Evolutionary conservation across 2,888 invertebrate species (phyloP).

Genomic region (Argyresthia goedartella): DNA sequence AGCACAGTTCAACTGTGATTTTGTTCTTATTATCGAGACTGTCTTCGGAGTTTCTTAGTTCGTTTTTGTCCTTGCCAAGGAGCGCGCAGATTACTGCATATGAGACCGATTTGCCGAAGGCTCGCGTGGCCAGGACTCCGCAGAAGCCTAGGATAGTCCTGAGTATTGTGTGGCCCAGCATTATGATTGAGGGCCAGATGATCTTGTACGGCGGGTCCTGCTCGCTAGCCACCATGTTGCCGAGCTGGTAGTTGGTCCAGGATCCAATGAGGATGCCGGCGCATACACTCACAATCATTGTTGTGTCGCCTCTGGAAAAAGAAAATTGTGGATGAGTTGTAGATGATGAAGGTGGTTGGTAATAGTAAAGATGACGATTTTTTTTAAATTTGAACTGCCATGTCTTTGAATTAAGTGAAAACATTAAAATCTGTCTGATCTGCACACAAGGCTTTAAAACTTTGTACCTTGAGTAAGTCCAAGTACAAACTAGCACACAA

Average conservation of each 20-base stretch:
- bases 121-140: conserved; percentile 77
- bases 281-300: conserved; percentile 87
- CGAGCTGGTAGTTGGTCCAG: conserved; percentile 87
- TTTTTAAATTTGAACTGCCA: too few relatives aligned
- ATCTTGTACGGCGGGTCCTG: conserved; percentile 80
- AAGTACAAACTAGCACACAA: too few relatives aligned
- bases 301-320: conserved; percentile 85
- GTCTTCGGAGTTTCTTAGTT: conserved; percentile 75
- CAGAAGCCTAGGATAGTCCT: conserved; percentile 82
- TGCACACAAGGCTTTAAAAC: too few relatives aligned
- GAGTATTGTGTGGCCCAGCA: conserved; percentile 76
- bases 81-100: conserved; percentile 80
- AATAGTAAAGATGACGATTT: too few relatives aligned
- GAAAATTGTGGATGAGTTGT: too few relatives aligned
- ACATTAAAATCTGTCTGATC: too few relatives aligned
- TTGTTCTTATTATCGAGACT: conserved; percentile 78
- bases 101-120: conserved; percentile 76
- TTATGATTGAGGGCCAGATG: conserved; percentile 82
- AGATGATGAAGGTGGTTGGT: too few relatives aligned
- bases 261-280: conserved; percentile 84
- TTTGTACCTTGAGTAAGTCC: too few relatives aligned
- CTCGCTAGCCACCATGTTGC: conserved; percentile 74
- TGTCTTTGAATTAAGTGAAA: too few relatives aligned
- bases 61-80: conserved; percentile 75
- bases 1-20: conserved; percentile 83